A percentile compares a stretch with the other conserved stretches of the same genome.
Conservation (phyloP, 2,113 vertebrate species). For the Hippocampus guttulatus region DNA sequence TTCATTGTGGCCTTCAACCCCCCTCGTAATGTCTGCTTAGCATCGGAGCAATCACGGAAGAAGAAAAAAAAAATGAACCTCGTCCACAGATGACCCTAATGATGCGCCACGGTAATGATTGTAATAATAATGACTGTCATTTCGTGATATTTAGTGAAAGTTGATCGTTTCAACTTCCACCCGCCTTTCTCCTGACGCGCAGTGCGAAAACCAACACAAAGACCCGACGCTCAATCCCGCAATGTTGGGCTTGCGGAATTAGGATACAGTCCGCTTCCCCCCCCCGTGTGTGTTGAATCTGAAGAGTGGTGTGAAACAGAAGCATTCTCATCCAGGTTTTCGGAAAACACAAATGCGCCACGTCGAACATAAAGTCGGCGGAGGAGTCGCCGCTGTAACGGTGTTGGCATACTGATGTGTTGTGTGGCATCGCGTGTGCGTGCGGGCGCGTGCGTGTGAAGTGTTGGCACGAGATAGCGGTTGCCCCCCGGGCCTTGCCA, state of each 20-base stretch:
- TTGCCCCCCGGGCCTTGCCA: slow-evolving; percentile 64
- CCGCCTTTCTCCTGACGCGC: too few relatives aligned
- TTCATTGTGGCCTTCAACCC: slow-evolving; percentile 17
- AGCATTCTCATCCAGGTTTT: slow-evolving; percentile 18
- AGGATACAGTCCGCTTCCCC: background rate
- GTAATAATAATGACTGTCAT: background rate
- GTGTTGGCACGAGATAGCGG: slow-evolving; percentile 63
- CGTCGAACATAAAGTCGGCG: slow-evolving; percentile 35
- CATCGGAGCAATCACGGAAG: background rate
- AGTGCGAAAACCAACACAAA: background rate
- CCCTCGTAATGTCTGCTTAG: slow-evolving; percentile 18
- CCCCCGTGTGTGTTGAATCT: background rate
- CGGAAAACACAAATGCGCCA: background rate
- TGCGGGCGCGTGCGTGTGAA: slow-evolving; percentile 26
- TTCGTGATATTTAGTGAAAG: slow-evolving; percentile 1
- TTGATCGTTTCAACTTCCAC: background rate
- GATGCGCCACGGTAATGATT: background rate
- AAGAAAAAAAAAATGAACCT: slow-evolving; percentile 5
- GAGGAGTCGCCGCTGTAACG: slow-evolving; percentile 43
- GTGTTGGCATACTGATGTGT: slow-evolving; percentile 58
- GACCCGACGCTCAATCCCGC: background rate
- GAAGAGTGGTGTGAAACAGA: background rate
- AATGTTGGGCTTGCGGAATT: background rate
- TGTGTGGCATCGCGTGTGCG: slow-evolving; percentile 18
- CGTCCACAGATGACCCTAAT: background rate